These are phyloP conservation scores for Cephalopholis sonnerati DNA, from an alignment of 2,113 vertebrate genomes.

Conservation along the genomic window DNA sequence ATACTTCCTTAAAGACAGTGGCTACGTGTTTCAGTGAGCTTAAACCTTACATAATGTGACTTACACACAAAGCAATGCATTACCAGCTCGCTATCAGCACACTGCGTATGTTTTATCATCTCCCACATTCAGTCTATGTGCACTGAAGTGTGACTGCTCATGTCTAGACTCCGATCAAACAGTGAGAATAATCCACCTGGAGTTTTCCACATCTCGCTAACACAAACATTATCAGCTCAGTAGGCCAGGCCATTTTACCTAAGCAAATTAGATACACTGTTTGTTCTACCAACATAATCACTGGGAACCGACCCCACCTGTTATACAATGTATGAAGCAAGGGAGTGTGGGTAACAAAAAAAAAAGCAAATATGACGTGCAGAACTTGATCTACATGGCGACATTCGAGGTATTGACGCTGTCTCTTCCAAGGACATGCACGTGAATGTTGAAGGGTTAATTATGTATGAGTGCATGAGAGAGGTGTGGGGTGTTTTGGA, in stretches of 20 bases:
- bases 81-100: not conserved
- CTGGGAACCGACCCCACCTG: slow-evolving; percentile 40
- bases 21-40: not conserved
- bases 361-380: not conserved
- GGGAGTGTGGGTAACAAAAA: not conserved
- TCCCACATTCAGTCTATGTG: not conserved
- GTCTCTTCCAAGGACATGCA: not conserved
- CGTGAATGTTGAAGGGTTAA: slow-evolving; percentile 4
- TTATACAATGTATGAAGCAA: slow-evolving; percentile 17
- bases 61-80: not conserved
- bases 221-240: slow-evolving; percentile 54
- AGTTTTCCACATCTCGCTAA: slow-evolving; percentile 22
- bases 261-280: slow-evolving; percentile 55
- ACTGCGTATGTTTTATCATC: not conserved
- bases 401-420: not conserved
- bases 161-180: slow-evolving; percentile 44
- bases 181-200: slow-evolving; percentile 58
- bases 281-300: slow-evolving; percentile 42
- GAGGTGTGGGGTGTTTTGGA: slow-evolving; percentile 25
- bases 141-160: not conserved
- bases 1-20: no score
- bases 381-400: not conserved
- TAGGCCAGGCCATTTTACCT: slow-evolving; percentile 42
- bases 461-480: not conserved
- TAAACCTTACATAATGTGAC: not conserved